Conservation (phyloP, 2,797 vertebrate genomes). For the Ctenopoma kingsleyae region DNA sequence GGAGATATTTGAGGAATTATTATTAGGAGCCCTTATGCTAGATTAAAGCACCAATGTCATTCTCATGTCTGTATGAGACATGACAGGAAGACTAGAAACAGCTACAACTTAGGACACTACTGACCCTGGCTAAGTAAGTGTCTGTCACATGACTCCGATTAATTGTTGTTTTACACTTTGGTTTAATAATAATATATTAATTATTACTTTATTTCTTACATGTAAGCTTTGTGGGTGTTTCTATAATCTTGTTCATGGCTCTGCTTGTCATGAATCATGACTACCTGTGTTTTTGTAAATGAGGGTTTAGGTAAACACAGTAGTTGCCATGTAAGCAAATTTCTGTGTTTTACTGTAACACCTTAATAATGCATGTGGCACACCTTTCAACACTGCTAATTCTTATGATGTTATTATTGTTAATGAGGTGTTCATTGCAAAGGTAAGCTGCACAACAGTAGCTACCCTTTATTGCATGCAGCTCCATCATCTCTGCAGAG, state of each 20-base stretch:
- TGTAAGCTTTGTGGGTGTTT: no score
- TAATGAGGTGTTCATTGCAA: slow-evolving; percentile 54
- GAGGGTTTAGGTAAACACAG: slow-evolving; percentile 16
- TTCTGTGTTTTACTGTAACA: slow-evolving; percentile 24
- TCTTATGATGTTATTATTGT: slow-evolving; percentile 44
- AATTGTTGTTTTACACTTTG: no score
- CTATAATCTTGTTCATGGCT: no score
- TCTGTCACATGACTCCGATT: no score
- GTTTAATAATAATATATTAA: no score
- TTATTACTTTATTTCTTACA: no score
- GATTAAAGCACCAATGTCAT: no score
- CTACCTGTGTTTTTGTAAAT: background rate
- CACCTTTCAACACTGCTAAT: slow-evolving; percentile 22
- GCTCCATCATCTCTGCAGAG: slow-evolving; percentile 55
- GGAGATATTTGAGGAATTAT: background rate
- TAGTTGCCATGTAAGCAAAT: slow-evolving; percentile 9
- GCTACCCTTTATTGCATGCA: slow-evolving; percentile 43
- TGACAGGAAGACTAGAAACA: no score
- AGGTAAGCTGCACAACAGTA: slow-evolving; percentile 34
- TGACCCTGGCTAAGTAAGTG: no score
- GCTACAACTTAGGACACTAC: no score
- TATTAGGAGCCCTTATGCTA: no score
- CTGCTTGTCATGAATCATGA: background rate
- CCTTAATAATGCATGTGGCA: slow-evolving; percentile 32
- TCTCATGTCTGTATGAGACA: no score